These are phyloP conservation scores for Contarinia nasturtii DNA, from an alignment of 1,140 invertebrate species.

Conservation along the genomic window DNA sequence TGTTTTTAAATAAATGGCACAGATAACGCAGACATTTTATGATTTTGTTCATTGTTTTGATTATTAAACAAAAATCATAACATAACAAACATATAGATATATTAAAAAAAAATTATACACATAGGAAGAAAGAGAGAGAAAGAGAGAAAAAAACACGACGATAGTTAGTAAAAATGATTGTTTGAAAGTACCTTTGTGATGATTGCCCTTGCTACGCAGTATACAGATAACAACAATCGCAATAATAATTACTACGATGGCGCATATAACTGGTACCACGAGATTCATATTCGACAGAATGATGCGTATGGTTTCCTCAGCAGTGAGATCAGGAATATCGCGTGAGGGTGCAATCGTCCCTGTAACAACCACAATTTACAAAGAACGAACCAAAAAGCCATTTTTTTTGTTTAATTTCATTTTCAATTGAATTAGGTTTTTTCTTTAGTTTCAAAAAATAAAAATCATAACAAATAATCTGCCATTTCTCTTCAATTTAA, in stretches of 20 bases:
- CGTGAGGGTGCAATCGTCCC: conserved; percentile 83
- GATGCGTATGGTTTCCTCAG: conserved; percentile 63
- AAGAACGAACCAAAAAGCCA: not conserved
- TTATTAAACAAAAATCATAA: too few species aligned
- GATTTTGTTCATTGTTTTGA: too few species aligned
- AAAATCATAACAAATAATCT: not conserved
- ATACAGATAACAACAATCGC: conserved; percentile 81
- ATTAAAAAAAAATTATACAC: not conserved
- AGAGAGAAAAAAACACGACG: conserved; percentile 10
- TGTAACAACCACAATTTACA: conserved; percentile 35
- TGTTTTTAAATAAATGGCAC: too few species aligned
- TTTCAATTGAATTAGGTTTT: conserved; percentile 5
- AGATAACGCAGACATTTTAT: too few species aligned
- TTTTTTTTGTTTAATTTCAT: conserved; percentile 3
- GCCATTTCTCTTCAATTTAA: too few species aligned
- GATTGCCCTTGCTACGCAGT: conserved; percentile 57
- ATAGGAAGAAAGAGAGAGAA: conserved; percentile 14
- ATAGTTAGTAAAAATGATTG: conserved; percentile 10
- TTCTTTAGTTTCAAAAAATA: not conserved
- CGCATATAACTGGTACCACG: conserved; percentile 82
- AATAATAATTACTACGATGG: conserved; percentile 76
- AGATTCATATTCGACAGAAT: conserved; percentile 77
- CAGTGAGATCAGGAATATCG: conserved; percentile 55
- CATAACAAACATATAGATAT: conserved; percentile 6
- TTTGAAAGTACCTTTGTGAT: conserved; percentile 52